Conservation (phyloP, 2,888 invertebrate genomes). For the Hypomecis atomaria region DNA sequence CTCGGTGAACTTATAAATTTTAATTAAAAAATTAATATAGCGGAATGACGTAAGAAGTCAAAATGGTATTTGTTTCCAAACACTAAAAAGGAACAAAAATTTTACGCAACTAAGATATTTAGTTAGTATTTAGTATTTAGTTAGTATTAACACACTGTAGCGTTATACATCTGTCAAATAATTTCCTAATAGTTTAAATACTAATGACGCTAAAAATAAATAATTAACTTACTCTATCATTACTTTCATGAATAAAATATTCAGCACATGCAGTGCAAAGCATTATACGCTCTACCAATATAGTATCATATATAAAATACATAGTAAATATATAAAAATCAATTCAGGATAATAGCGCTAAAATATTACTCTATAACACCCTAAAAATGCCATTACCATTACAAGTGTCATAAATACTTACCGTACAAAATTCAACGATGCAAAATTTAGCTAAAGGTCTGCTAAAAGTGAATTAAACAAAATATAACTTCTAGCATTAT, state of each 20-base stretch:
- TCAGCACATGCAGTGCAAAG: slow-evolving; percentile 11
- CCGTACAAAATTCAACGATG: background rate
- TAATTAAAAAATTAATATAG: no score
- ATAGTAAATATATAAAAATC: background rate
- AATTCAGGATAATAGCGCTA: no score
- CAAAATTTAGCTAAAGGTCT: background rate
- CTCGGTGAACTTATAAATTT: no score
- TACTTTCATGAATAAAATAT: background rate
- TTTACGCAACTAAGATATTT: no score
- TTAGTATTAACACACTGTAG: no score
- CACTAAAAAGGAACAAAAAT: no score
- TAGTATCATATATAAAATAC: background rate
- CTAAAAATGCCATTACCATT: background rate
- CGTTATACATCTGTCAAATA: no score
- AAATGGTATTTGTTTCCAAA: no score
- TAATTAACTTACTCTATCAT: no score
- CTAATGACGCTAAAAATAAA: background rate
- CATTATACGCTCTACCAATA: background rate
- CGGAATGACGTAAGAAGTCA: no score
- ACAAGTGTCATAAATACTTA: background rate
- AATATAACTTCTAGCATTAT: slow-evolving; percentile 2
- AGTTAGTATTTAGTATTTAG: no score
- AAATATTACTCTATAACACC: no score
- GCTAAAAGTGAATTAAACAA: background rate
- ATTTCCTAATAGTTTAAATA: background rate